Evolutionary conservation across 2,797 vertebrate species (phyloP).

Genomic region (Cirrhinus mrigala): DNA sequence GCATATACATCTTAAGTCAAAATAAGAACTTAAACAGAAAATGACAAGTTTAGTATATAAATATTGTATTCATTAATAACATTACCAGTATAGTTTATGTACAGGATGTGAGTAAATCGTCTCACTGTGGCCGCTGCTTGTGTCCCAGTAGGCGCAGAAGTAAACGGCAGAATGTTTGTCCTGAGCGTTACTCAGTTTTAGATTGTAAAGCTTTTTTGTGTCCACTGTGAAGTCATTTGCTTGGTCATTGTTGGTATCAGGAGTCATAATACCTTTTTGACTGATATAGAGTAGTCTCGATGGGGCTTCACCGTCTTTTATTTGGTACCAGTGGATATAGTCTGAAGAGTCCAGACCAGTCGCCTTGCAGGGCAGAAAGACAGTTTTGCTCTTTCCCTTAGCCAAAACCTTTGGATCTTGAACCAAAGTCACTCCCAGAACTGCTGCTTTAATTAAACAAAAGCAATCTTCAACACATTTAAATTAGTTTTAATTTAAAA

Average conservation of each 20-base stretch:
- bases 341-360: rapidly evolving
- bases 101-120: slow-evolving; percentile 18
- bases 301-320: slow-evolving; percentile 38
- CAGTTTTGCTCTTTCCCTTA: slow-evolving; percentile 16
- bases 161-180: slow-evolving; percentile 13
- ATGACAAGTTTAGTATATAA: background rate
- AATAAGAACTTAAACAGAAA: background rate
- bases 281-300: slow-evolving; percentile 40
- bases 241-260: background rate
- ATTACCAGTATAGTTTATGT: slow-evolving; percentile 15
- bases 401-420: background rate
- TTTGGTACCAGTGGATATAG: slow-evolving; percentile 57
- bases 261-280: background rate
- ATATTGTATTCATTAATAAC: background rate
- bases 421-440: background rate
- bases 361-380: slow-evolving; percentile 24
- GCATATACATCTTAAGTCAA: background rate
- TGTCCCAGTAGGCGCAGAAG: slow-evolving; percentile 39
- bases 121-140: background rate
- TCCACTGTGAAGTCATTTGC: slow-evolving; percentile 23
- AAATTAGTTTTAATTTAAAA: background rate
- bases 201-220: too few species aligned
- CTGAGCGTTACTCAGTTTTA: background rate
- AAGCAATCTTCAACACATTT: background rate
- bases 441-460: slow-evolving; percentile 23